These are phyloP conservation scores for Cataglyphis hispanica DNA, from an alignment of 1,140 invertebrate genomes.

Conservation along the genomic window DNA sequence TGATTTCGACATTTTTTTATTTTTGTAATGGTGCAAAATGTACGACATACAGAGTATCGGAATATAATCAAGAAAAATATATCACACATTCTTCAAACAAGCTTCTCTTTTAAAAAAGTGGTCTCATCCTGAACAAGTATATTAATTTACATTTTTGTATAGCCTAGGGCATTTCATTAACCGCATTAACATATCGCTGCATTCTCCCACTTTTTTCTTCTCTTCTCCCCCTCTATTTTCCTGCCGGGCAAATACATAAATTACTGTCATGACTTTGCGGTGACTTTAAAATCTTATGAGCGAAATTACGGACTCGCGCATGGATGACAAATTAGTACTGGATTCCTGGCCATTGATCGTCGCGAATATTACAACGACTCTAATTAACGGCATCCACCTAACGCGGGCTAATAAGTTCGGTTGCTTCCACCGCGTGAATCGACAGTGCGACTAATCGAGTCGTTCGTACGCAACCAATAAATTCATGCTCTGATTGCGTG, in stretches of 20 bases:
- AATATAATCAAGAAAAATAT: background rate
- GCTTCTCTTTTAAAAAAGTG: constrained; percentile 22
- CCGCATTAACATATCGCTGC: constrained; percentile 64
- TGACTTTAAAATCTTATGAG: constrained; percentile 53
- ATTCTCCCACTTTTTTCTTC: background rate
- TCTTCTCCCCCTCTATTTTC: background rate
- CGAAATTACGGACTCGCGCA: constrained; percentile 57
- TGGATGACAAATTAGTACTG: constrained; percentile 69
- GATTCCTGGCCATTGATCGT: constrained; percentile 67
- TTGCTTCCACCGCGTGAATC: constrained; percentile 34
- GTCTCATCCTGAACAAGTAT: constrained; percentile 11
- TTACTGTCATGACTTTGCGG: constrained; percentile 43
- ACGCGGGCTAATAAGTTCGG: constrained; percentile 64
- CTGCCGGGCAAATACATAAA: constrained; percentile 63
- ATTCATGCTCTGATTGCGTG: constrained; percentile 77
- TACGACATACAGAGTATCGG: background rate
- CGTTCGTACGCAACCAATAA: constrained; percentile 67
- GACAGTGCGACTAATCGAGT: constrained; percentile 65
- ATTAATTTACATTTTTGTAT: constrained; percentile 50
- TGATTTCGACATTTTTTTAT: background rate
- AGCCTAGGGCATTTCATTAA: constrained; percentile 53
- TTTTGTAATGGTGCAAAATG: background rate
- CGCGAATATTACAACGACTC: constrained; percentile 62
- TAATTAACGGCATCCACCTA: constrained; percentile 69
- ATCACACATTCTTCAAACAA: background rate